These are phyloP conservation scores for Hipparchia semele DNA, from an alignment of 2,888 invertebrate genomes.

Conservation along the genomic window DNA sequence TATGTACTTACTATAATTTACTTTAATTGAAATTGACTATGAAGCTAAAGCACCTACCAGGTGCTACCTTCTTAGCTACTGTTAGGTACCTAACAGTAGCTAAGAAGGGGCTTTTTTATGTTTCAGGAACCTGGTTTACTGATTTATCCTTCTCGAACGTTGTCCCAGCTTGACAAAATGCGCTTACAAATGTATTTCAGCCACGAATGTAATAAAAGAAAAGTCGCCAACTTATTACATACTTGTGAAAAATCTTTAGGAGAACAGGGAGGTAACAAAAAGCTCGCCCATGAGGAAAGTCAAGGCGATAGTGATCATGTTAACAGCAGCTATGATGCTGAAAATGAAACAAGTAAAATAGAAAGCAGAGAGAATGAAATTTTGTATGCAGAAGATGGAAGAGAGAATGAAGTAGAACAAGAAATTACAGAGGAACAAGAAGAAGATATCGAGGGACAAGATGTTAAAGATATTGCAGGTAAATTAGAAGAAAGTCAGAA, in stretches of 20 bases:
- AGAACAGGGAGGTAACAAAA: background rate
- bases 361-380: background rate
- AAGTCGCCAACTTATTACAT: slow-evolving; percentile 54
- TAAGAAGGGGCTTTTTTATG: too few species aligned
- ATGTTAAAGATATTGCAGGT: background rate
- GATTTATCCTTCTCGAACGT: slow-evolving; percentile 52
- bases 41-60: background rate
- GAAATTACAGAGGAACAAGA: background rate
- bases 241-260: slow-evolving; percentile 52
- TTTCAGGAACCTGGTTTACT: slow-evolving; percentile 58
- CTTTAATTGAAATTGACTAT: background rate
- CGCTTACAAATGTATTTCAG: slow-evolving; percentile 59
- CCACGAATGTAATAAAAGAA: slow-evolving; percentile 64
- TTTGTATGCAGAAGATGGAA: too few species aligned
- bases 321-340: background rate
- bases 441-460: background rate
- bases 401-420: slow-evolving; percentile 1
- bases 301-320: slow-evolving; percentile 11
- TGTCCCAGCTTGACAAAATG: slow-evolving; percentile 66
- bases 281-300: background rate
- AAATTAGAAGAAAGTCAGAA: background rate
- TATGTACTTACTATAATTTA: background rate
- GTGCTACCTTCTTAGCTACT: too few species aligned
- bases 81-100: too few species aligned
- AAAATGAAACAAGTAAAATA: slow-evolving; percentile 5